Conservation (phyloP, 2,888 invertebrate genomes). For the Clistopyga incitator region DNA sequence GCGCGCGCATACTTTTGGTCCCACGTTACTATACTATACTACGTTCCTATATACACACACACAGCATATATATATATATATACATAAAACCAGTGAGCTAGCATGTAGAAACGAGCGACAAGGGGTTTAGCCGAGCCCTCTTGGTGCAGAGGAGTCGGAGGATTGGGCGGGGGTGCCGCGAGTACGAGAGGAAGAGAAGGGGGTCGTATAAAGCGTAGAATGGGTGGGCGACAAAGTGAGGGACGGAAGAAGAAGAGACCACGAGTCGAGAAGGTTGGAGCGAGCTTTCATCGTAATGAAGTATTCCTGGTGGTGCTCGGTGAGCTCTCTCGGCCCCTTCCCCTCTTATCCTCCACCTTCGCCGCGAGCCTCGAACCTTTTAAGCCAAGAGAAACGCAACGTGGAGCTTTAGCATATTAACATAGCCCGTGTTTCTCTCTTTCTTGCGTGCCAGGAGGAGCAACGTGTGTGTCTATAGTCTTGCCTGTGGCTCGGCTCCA, state of each 20-base stretch:
- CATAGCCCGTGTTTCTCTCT: conserved; percentile 51
- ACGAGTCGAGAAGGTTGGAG: conserved; percentile 67
- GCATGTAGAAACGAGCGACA: conserved; percentile 55
- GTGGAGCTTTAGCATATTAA: conserved; percentile 65
- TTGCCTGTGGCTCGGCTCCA: conserved; percentile 39
- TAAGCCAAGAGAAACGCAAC: conserved; percentile 76
- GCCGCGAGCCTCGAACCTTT: conserved; percentile 61
- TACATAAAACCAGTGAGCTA: conserved; percentile 13
- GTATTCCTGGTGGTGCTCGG: conserved; percentile 66
- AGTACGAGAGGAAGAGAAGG: conserved; percentile 53
- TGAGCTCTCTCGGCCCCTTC: not conserved
- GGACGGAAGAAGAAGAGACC: conserved; percentile 56
- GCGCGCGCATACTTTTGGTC: conserved; percentile 66
- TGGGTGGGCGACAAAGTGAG: conserved; percentile 56
- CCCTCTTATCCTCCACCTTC: conserved; percentile 22
- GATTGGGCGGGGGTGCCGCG: conserved; percentile 47
- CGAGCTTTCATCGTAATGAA: conserved; percentile 84
- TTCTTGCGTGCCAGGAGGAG: conserved; percentile 49
- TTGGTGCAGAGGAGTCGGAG: conserved; percentile 56
- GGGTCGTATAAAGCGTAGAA: conserved; percentile 52
- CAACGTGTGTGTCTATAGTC: conserved; percentile 55
- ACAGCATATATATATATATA: too few relatives aligned
- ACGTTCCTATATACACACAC: not conserved
- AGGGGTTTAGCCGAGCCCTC: conserved; percentile 66
- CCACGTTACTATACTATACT: conserved; percentile 40